Conservation (phyloP, 2,888 invertebrate species). For the Anoplius nigerrimus region DNA sequence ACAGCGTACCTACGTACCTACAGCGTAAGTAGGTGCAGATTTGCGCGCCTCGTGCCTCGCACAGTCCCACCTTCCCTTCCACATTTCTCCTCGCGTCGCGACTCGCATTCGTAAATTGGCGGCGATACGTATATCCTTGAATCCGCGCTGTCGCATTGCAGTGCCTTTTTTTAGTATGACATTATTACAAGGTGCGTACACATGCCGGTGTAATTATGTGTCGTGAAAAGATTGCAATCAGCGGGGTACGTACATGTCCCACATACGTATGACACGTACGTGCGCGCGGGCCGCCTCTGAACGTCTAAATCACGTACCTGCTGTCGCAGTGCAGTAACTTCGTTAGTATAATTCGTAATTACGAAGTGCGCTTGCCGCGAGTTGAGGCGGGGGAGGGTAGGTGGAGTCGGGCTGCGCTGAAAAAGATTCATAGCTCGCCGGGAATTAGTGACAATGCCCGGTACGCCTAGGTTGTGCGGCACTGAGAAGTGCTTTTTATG, state of each 20-base stretch:
- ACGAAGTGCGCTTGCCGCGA: conserved; percentile 4
- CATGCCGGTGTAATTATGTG: conserved; percentile 10
- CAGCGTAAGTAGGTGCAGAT: no score
- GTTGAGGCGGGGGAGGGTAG: neutral
- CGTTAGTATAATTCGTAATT: conserved; percentile 32
- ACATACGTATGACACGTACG: no score
- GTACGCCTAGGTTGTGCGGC: neutral
- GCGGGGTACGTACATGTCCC: no score
- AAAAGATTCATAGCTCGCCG: neutral
- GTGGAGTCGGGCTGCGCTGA: neutral
- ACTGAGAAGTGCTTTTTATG: conserved; percentile 27
- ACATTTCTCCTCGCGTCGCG: no score
- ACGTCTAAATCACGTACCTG: conserved; percentile 22
- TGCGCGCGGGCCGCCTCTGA: neutral
- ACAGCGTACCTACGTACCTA: no score
- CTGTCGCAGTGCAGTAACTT: conserved; percentile 30
- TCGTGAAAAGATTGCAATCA: conserved; percentile 1
- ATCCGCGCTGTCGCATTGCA: no score
- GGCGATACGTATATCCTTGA: no score
- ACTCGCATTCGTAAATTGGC: no score
- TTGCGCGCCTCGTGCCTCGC: no score
- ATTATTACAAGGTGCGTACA: neutral
- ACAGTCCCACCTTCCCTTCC: no score
- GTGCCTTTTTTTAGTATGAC: no score
- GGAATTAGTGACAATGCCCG: neutral